phyloP scores from a whole-genome alignment of 2,888 invertebrate genomes.

The Troides aeacus region DNA sequence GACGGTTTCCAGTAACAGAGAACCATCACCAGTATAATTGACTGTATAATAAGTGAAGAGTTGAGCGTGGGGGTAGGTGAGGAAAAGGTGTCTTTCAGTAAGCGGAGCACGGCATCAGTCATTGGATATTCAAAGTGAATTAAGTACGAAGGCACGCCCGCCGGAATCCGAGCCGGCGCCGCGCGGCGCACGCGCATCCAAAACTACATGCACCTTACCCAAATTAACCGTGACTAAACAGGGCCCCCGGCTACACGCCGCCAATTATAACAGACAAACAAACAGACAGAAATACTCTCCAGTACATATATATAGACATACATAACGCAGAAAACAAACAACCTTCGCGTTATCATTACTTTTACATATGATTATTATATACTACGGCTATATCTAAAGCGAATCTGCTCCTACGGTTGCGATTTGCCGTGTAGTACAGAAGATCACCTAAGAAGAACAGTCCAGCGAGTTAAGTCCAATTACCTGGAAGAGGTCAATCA shows the following conservation, averaged over 20 bases:
- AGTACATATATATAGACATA: not conserved
- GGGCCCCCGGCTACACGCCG: constrained; percentile 35
- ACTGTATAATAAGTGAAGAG: constrained; percentile 37
- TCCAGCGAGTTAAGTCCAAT: no score
- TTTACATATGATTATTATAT: no score
- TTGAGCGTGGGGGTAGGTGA: constrained; percentile 40
- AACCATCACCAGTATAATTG: not conserved
- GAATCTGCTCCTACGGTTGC: no score
- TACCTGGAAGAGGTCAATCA: no score
- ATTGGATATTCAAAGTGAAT: constrained; percentile 54
- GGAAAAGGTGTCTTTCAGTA: constrained; percentile 46
- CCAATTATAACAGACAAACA: not conserved
- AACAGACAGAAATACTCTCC: not conserved
- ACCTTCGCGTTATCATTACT: no score
- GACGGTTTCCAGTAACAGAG: no score
- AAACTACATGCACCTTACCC: constrained; percentile 39
- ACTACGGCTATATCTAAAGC: no score
- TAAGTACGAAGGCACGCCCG: constrained; percentile 42
- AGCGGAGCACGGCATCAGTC: constrained; percentile 52
- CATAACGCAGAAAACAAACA: no score
- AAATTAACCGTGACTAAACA: constrained; percentile 61
- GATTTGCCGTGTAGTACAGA: no score
- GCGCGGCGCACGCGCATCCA: constrained; percentile 14
- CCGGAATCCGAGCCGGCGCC: constrained; percentile 19
- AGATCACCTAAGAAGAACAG: no score